phyloP scores from a whole-genome alignment of 2,113 vertebrate genomes.

The Cervus canadensis region DNA sequence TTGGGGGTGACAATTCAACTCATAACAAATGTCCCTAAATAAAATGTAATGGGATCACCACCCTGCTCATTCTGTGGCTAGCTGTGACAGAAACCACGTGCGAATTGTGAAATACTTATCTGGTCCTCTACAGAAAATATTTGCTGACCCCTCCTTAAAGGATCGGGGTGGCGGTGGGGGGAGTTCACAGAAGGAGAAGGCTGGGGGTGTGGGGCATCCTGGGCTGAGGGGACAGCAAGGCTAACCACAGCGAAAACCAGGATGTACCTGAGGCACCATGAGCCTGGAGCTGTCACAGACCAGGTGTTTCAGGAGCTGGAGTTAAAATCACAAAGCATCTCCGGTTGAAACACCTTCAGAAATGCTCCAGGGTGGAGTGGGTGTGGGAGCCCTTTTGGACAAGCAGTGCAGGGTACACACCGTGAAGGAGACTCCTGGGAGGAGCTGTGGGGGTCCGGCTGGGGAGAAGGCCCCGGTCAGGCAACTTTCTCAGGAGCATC shows the following conservation, averaged over 20 bases:
- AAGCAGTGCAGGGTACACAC: fast-evolving
- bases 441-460: neutral
- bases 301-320: neutral
- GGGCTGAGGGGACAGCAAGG: neutral
- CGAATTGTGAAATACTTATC: neutral
- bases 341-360: neutral
- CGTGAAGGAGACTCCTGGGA: neutral
- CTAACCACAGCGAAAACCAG: neutral
- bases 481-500: neutral
- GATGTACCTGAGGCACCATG: neutral
- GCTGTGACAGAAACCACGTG: neutral
- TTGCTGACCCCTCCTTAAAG: neutral
- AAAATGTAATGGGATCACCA: neutral
- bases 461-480: neutral
- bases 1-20: neutral
- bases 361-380: neutral
- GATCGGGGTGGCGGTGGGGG: neutral
- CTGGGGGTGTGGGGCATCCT: fast-evolving
- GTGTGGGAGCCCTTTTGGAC: neutral
- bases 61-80: neutral
- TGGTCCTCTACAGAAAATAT: neutral
- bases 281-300: neutral
- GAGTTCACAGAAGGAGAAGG: neutral
- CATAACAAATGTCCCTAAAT: neutral
- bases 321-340: neutral